Conservation (phyloP, 1,140 invertebrate species). For the Ceratosolen fusciceps region DNA sequence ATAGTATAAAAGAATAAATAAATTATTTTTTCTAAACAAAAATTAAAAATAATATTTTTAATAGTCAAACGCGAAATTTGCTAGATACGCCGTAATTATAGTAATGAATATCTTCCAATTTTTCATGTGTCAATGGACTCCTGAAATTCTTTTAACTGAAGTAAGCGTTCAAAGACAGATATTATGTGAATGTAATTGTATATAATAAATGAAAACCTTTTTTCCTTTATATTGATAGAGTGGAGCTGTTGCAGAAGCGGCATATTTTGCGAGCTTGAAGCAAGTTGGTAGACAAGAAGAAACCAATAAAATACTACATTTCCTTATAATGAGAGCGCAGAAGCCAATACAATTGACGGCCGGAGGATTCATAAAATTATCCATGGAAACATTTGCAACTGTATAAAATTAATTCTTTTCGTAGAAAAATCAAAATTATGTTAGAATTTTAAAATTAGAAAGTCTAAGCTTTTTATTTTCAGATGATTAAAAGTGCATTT, state of each 20-base stretch:
- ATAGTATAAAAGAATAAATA: too few species aligned
- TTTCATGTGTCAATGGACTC: conserved; percentile 28
- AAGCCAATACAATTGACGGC: conserved; percentile 26
- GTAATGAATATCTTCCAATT: conserved; percentile 20
- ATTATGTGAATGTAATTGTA: not conserved
- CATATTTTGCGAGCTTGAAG: conserved; percentile 18
- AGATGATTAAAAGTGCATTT: conserved; percentile 32
- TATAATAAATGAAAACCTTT: not conserved
- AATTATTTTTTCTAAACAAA: too few species aligned
- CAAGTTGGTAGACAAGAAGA: not conserved
- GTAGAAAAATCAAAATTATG: not conserved
- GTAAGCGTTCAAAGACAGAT: not conserved
- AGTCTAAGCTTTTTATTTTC: not conserved
- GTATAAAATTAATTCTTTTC: not conserved
- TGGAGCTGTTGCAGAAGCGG: not conserved
- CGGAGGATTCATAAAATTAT: conserved; percentile 20
- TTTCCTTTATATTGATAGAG: conserved; percentile 7
- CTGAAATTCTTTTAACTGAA: conserved; percentile 19
- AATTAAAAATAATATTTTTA: not conserved
- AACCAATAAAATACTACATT: not conserved
- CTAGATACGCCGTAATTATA: not conserved
- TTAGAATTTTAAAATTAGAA: not conserved
- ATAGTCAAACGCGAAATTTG: not conserved
- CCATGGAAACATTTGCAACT: conserved; percentile 11
- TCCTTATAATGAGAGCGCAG: conserved; percentile 23